Conservation (phyloP, 2,888 invertebrate species). For the Drosophila siamana region DNA sequence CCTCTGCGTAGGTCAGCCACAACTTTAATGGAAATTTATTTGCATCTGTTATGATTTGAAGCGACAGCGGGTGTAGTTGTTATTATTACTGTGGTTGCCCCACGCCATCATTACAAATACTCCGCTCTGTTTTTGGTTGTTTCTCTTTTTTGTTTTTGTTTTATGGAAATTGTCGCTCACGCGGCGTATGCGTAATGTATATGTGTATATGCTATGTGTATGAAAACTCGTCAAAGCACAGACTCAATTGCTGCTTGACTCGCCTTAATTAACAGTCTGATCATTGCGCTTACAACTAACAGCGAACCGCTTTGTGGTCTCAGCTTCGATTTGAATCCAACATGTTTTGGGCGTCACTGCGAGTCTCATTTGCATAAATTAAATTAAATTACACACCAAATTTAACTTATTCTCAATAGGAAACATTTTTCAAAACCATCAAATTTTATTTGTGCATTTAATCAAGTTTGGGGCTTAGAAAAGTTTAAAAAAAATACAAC, state of each 20-base stretch:
- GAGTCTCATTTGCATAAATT: conserved; percentile 13
- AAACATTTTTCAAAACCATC: not conserved
- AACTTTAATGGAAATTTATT: conserved; percentile 77
- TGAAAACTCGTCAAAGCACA: conserved; percentile 14
- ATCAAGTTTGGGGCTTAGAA: not conserved
- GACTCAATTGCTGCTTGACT: conserved; percentile 51
- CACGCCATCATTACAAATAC: conserved; percentile 24
- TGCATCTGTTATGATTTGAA: conserved; percentile 77
- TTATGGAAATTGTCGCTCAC: conserved; percentile 34
- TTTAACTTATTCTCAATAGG: not conserved
- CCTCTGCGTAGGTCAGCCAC: conserved; percentile 5
- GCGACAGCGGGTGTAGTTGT: conserved; percentile 69
- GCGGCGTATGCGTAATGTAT: conserved; percentile 70
- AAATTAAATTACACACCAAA: conserved; percentile 14
- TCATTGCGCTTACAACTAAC: conserved; percentile 14
- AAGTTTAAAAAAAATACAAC: not conserved
- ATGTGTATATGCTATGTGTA: conserved; percentile 3
- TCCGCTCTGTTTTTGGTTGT: conserved; percentile 8
- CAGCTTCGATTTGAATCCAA: conserved; percentile 4
- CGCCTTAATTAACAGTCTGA: conserved; percentile 51
- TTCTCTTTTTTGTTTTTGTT: not conserved
- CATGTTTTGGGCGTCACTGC: conserved; percentile 1
- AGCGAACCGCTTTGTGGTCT: not conserved
- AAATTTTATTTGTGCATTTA: not conserved
- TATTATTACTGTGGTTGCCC: not conserved